A percentile compares a stretch with the other conserved stretches of the same genome.
phyloP scores from a whole-genome alignment of 2,888 invertebrate genomes.

The Pterostichus niger region DNA sequence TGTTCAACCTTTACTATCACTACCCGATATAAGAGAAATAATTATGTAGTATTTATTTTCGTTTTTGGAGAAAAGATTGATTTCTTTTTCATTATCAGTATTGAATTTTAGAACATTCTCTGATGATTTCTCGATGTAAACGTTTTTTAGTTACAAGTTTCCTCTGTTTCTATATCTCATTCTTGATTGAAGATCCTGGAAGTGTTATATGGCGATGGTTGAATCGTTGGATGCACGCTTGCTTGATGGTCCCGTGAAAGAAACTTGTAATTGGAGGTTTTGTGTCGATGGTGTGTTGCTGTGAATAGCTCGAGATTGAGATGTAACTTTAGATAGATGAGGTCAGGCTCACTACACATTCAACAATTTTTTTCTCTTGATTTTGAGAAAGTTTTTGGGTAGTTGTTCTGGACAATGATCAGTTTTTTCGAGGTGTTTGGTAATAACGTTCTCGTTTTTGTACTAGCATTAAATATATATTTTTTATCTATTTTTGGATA shows the following conservation, averaged over 20 bases:
- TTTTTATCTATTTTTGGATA: too few relatives aligned
- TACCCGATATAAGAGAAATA: too few relatives aligned
- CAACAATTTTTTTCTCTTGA: neutral
- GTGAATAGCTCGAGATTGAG: conserved; percentile 41
- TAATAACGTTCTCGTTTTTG: too few relatives aligned
- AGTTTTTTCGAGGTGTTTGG: too few relatives aligned
- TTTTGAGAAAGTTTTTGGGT: too few relatives aligned
- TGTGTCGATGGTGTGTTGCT: conserved; percentile 8
- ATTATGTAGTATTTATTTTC: too few relatives aligned
- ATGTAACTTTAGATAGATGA: conserved; percentile 41
- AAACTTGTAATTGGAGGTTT: conserved; percentile 50
- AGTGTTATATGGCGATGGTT: too few relatives aligned
- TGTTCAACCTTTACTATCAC: too few relatives aligned
- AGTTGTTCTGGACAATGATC: too few relatives aligned
- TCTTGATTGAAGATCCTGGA: conserved; percentile 20
- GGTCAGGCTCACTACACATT: neutral
- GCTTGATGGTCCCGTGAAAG: conserved; percentile 7
- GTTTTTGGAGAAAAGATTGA: too few relatives aligned
- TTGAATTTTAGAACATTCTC: neutral
- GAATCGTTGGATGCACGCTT: conserved; percentile 14
- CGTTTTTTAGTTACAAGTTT: conserved; percentile 2
- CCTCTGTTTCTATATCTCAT: neutral
- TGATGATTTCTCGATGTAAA: conserved; percentile 14
- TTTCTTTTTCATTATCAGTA: neutral
- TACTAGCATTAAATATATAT: too few relatives aligned